Percentiles rank a stretch among this genome's conserved stretches.
Conservation (phyloP, 2,113 vertebrate genomes). For the Ornithorhynchus anatinus region DNA sequence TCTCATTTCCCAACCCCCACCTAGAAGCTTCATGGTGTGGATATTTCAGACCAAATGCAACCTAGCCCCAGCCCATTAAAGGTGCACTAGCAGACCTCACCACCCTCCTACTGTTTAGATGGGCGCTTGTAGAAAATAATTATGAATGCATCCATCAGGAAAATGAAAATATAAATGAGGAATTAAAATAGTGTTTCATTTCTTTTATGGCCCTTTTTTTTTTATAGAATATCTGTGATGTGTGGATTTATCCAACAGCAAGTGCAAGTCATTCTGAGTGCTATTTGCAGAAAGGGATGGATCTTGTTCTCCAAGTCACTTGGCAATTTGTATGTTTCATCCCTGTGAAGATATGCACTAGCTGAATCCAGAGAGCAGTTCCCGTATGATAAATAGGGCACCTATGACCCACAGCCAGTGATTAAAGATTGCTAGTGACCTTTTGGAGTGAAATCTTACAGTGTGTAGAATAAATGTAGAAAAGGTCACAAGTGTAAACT, state of each 20-base stretch:
- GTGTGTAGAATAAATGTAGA: conserved; percentile 74
- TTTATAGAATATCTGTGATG: background rate
- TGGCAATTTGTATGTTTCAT: background rate
- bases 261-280: background rate
- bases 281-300: background rate
- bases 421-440: conserved; percentile 72
- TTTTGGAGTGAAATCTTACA: conserved; percentile 81
- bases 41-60: no score
- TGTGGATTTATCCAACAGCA: background rate
- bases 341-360: background rate
- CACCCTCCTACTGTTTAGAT: no score
- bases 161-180: no score
- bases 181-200: no score
- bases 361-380: background rate
- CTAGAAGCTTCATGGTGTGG: no score
- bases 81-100: no score
- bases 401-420: background rate
- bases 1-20: no score
- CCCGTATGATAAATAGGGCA: conserved; percentile 17
- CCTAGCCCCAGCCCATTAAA: no score
- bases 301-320: background rate
- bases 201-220: no score
- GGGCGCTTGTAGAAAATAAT: no score
- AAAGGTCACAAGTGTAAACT: conserved; percentile 72
- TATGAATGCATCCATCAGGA: no score